A percentile compares a stretch with the other conserved stretches of the same genome.
These are phyloP conservation scores for Enteromius trimaculatus DNA, from an alignment of 2,797 vertebrate species.

Conservation along the genomic window DNA sequence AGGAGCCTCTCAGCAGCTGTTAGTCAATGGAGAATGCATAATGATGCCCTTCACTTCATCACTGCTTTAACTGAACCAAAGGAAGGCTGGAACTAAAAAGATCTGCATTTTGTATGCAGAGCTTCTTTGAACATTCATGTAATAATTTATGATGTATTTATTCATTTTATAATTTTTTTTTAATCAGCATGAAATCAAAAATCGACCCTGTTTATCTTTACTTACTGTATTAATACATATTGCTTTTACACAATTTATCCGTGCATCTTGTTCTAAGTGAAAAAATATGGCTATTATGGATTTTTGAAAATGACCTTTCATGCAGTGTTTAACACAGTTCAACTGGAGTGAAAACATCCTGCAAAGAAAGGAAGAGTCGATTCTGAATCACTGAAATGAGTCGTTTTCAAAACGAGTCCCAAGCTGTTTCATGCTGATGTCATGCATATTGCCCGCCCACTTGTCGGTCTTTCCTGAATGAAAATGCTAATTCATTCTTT, in stretches of 20 bases:
- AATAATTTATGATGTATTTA: too few relatives aligned
- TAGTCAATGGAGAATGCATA: slow-evolving; percentile 48
- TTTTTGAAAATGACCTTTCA: too few relatives aligned
- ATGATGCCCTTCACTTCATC: slow-evolving; percentile 35
- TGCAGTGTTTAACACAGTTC: too few relatives aligned
- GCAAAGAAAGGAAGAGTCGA: too few relatives aligned
- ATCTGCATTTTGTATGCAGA: slow-evolving; percentile 9
- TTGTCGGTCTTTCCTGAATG: too few relatives aligned
- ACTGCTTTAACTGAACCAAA: slow-evolving; percentile 32
- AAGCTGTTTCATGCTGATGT: too few relatives aligned
- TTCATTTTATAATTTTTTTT: not conserved
- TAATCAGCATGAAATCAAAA: not conserved
- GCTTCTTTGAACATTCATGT: not conserved
- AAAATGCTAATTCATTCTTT: too few relatives aligned
- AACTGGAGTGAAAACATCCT: too few relatives aligned
- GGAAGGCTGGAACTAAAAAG: slow-evolving; percentile 5
- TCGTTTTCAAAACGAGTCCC: too few relatives aligned
- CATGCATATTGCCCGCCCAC: too few relatives aligned
- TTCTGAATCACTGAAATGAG: too few relatives aligned
- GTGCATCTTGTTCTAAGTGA: not conserved
- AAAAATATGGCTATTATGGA: not conserved
- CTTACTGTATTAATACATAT: not conserved
- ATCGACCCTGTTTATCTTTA: not conserved
- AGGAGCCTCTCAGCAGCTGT: slow-evolving; percentile 37
- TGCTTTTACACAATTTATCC: not conserved